These are phyloP conservation scores for Musca vetustissima DNA, from an alignment of 1,140 invertebrate species.

Conservation along the genomic window DNA sequence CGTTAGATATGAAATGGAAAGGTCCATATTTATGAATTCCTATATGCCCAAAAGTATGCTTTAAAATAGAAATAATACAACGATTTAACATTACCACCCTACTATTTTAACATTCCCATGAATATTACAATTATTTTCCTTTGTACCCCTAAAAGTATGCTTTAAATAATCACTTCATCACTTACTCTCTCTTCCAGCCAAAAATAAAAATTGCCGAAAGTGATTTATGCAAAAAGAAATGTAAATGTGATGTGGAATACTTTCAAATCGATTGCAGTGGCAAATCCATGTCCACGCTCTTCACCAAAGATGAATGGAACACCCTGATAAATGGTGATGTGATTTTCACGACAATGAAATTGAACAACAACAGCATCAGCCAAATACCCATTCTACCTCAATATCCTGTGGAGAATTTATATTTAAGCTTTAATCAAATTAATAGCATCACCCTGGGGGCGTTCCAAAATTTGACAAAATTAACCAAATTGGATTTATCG, in stretches of 20 bases:
- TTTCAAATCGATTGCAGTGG: slow-evolving; percentile 46
- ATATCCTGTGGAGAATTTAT: slow-evolving; percentile 56
- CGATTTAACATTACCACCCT: no score
- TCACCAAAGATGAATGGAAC: slow-evolving; percentile 53
- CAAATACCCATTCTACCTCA: slow-evolving; percentile 43
- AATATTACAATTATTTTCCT: no score
- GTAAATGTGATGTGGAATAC: slow-evolving; percentile 35
- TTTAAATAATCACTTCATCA: background rate
- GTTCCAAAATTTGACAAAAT: slow-evolving; percentile 65
- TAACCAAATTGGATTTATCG: slow-evolving; percentile 68
- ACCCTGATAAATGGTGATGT: slow-evolving; percentile 47
- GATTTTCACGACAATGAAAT: slow-evolving; percentile 51
- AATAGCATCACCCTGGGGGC: slow-evolving; percentile 61
- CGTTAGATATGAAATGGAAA: no score
- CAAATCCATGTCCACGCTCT: slow-evolving; percentile 37
- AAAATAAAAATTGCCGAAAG: slow-evolving; percentile 31
- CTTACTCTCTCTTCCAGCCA: slow-evolving; percentile 16
- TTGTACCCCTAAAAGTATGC: background rate
- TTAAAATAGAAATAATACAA: no score
- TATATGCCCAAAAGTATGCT: no score
- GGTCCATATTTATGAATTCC: no score
- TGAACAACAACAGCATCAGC: slow-evolving; percentile 45
- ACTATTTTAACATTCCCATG: no score
- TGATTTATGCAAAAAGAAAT: slow-evolving; percentile 49
- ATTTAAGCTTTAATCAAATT: slow-evolving; percentile 61